Evolutionary conservation across 2,888 invertebrate genomes (phyloP), one percentile per base, ranked within the genome.

Genomic region (Rhagonycha lutea): DNA sequence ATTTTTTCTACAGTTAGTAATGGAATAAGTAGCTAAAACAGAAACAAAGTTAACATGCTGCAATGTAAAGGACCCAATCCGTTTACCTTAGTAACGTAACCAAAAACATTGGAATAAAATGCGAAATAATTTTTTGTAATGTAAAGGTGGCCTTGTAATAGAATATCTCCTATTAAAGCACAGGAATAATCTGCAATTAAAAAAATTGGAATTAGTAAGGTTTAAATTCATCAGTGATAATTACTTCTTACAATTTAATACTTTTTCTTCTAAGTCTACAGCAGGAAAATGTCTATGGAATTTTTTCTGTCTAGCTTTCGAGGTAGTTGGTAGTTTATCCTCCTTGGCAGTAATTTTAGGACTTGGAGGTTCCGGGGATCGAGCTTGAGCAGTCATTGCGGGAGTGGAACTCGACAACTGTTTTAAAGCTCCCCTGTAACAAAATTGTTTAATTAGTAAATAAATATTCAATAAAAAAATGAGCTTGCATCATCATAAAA

Each of bases 21-120:
- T 67, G 97, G 97, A 85, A 98, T 97, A 83, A 97, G 90, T 82
- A 97, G 90, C 95, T 96, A 89, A 24, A 89, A 90, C 69, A 60
- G 78, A 70, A 76, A 71, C 77, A 74, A 26, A 8, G 11, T 65
- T 32, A 70, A 14, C 11, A 14, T 65, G 14, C 7, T 61, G 12
- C 8, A 14, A 4, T 32, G 11, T 14, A 14, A 1, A 3, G 12
- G 0, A 23, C 23, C 0, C 5, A 68, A 47, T 9, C 26, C 26
- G 24, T 12, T 74, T 88, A 96, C 96, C 92, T 96, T 96, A 84
- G 97, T 96, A 81, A 97, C 95, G 88, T 96, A 96, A 84, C 97
- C 97, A 87, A 97, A 96, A 76, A 98, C 97, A 88, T 97, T 97
- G 79, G 98, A 97, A 89, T 98, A 96, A 90, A 98, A 98, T 83